These are phyloP conservation scores for Heteractis magnifica DNA, from an alignment of 92 coral and sea anemone species.

Conservation along the genomic window DNA sequence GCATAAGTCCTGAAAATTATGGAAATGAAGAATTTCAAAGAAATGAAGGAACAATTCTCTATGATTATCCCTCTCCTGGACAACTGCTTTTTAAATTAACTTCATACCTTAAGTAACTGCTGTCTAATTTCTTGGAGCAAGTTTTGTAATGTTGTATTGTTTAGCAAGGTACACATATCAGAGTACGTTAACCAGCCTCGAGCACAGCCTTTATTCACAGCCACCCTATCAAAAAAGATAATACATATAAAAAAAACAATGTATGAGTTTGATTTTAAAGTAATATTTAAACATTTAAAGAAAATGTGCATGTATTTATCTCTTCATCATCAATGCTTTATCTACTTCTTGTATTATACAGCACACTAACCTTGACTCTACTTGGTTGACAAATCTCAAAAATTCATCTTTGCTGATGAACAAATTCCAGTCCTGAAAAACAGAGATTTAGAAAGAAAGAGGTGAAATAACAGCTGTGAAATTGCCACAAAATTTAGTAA, in stretches of 20 bases:
- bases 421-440: conserved; percentile 87
- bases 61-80: too few relatives aligned
- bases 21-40: too few relatives aligned
- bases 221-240: conserved; percentile 47
- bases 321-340: too few relatives aligned
- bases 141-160: conserved; percentile 55
- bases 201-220: conserved; percentile 61
- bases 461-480: too few relatives aligned
- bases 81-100: not conserved
- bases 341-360: too few relatives aligned
- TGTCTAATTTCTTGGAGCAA: conserved; percentile 46
- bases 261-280: not conserved
- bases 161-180: conserved; percentile 74
- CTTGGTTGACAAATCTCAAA: conserved; percentile 83
- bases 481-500: too few relatives aligned
- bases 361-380: conserved; percentile 82
- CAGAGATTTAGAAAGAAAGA: not conserved
- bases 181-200: conserved; percentile 85
- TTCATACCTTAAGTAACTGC: conserved; percentile 64
- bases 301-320: too few relatives aligned
- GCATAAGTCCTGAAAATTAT: too few relatives aligned
- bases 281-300: not conserved
- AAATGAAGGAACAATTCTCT: too few relatives aligned
- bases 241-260: not conserved
- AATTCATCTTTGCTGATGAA: conserved; percentile 88